phyloP scores from a whole-genome alignment of 2,888 invertebrate species.

The Polydrusus tereticollis region DNA sequence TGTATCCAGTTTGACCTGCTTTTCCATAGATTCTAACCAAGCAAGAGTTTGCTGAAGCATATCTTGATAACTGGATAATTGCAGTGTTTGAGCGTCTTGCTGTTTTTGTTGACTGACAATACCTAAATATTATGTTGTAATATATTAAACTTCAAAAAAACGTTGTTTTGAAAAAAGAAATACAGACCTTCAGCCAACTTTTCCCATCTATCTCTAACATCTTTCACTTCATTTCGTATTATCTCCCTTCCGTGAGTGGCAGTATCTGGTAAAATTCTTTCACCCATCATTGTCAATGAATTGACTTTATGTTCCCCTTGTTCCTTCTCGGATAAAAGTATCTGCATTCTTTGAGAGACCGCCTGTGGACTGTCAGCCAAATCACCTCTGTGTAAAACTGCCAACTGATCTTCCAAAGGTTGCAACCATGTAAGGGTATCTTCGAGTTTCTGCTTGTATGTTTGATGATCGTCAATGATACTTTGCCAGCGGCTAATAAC shows the following conservation, averaged over 20 bases:
- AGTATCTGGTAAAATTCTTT: constrained; percentile 92
- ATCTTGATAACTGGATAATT: constrained; percentile 89
- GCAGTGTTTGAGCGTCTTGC: constrained; percentile 85
- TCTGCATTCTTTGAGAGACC: constrained; percentile 77
- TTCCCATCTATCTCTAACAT: constrained; percentile 89
- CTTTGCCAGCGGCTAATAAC: constrained; percentile 87
- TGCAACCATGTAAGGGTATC: constrained; percentile 84
- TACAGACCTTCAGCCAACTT: constrained; percentile 79
- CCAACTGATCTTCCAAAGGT: constrained; percentile 80
- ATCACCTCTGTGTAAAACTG: constrained; percentile 75
- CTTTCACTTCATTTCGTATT: constrained; percentile 86
- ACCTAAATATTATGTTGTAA: constrained; percentile 54
- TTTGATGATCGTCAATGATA: constrained; percentile 85
- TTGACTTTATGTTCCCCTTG: constrained; percentile 85
- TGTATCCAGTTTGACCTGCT: constrained; percentile 79
- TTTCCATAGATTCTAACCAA: constrained; percentile 91
- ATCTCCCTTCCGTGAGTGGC: constrained; percentile 91
- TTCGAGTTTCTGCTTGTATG: constrained; percentile 80
- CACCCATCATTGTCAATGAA: constrained; percentile 82
- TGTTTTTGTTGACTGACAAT: constrained; percentile 88
- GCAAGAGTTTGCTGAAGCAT: constrained; percentile 83
- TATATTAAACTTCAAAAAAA: not conserved
- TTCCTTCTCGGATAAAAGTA: constrained; percentile 83
- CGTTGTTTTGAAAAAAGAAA: not conserved
- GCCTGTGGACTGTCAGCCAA: constrained; percentile 73